Evolutionary conservation across 1,140 invertebrate species (phyloP).

Genomic region (Diploscapter pachys): DNA sequence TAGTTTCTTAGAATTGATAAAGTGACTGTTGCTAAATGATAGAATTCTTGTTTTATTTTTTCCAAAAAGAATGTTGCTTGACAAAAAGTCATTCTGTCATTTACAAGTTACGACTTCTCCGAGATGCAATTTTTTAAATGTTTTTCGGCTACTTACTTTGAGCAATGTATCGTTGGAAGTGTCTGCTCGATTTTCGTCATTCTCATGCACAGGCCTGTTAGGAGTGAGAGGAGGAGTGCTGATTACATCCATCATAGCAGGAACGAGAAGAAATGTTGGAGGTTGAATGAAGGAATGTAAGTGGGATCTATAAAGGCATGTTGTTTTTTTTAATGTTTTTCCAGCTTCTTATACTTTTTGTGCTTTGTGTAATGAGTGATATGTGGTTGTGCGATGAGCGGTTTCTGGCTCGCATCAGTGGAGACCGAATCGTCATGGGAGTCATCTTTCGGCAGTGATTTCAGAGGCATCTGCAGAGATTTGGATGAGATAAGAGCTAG

Average conservation of each 20-base stretch:
- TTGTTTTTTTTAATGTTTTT: neutral
- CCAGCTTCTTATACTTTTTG: conserved; percentile 11
- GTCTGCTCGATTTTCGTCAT: no score
- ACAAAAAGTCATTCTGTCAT: no score
- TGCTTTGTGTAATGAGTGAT: conserved; percentile 20
- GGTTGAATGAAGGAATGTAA: conserved; percentile 17
- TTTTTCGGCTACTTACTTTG: no score
- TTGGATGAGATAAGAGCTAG: neutral
- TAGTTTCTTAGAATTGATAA: no score
- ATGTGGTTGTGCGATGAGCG: conserved; percentile 20
- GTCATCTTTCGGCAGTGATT: conserved; percentile 21
- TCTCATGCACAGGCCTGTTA: no score
- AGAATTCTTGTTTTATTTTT: no score
- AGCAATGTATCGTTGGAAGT: no score
- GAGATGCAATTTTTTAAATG: no score
- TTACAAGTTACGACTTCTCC: no score
- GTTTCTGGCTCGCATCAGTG: conserved; percentile 23
- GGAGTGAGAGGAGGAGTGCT: conserved; percentile 13
- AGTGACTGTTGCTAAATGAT: no score
- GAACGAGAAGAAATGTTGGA: conserved; percentile 37
- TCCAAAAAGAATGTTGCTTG: no score
- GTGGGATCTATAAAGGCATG: neutral
- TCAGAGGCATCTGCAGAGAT: conserved; percentile 19
- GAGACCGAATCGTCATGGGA: conserved; percentile 30
- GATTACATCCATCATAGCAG: conserved; percentile 33